Base-by-base conservation (phyloP, 2,113 vertebrate species). In the Semicossyphus pulcher region DNA sequence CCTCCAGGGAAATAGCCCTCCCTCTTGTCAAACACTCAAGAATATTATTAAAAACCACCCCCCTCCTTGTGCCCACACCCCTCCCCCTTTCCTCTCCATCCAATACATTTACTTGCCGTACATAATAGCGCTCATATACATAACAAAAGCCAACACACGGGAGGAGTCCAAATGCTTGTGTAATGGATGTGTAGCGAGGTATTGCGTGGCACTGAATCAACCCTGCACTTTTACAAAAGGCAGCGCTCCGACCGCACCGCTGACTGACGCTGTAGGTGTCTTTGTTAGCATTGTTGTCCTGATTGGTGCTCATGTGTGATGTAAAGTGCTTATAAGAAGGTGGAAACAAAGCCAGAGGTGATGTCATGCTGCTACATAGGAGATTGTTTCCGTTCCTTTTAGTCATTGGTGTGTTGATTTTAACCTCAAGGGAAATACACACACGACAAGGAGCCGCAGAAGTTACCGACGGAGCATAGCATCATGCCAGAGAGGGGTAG, bases 101-200 rank as follows among this genome's bases (percentile, higher is more conserved):
- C 72, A 66, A 23, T 73, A 67, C 76, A 78, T 78, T 75, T 58
- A 77, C 60, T 82, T 58, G 12, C 42, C 5, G 16, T 44, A 34
- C 74, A 83, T 76, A 81, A 88, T 81, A 61, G 63, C 26, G 18
- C 67, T 79, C 51, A 80, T 86, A 81, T 79, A 64, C 83, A 86
- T 88, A 42, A 88, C 70, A 76, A 78, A 83, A 70, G 74, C 42
- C 68, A n/a, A 61, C 23, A 42, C 49, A 36, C 2, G 26, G 57
- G 60, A 51, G 31, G 60, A 31, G 8, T 62, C 44, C 25, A n/a
- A 58, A 77, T 51, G 61, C 68, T 67, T 36, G 10, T 63, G 47
- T 83, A 83, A 75, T 69, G 65, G 70, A 58, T 70, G 80, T 67
- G 65, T 12, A 41, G 76, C 5, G 1, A 47, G 57, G 54, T 68